These are phyloP conservation scores for Bos taurus DNA, from an alignment of 2,113 vertebrate genomes.

Conservation along the genomic window ARS-UCD2.0 NC_037356.1:44667001-44667500, in stretches of 20 bases:
- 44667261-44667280: background rate
- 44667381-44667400: background rate
- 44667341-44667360: background rate
- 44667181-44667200: background rate
- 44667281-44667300: background rate
- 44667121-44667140: background rate
- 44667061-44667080: background rate
- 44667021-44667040: background rate
- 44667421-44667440: background rate
- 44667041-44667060: background rate
- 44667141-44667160: background rate
- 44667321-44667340: background rate
- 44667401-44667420: background rate
- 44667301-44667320: background rate
- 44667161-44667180: background rate
- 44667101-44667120: background rate
- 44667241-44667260: background rate
- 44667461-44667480: background rate
- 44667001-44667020: background rate
- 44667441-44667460: background rate
- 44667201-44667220: conserved; percentile 19
- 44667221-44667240: background rate
- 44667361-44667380: background rate
- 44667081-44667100: background rate
- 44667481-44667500: background rate